Evolutionary conservation across 37 sponge, comb jelly and placozoan species (phyloP).

Genomic region (Mnemiopsis leidyi): DNA sequence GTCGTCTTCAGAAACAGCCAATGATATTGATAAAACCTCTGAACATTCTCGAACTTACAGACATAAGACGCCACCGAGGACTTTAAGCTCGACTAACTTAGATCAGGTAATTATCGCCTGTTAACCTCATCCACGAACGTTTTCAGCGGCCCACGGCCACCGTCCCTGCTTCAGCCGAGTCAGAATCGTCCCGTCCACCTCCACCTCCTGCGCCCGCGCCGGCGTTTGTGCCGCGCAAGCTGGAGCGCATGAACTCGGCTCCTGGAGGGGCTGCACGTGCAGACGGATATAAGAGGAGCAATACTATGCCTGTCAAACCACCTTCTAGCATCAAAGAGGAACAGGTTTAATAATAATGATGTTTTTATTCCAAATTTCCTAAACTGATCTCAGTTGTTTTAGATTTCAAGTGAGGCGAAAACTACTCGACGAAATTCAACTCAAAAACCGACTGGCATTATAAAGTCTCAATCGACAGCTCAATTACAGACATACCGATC

Average conservation of each 20-base stretch:
- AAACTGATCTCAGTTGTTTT: neutral
- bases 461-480: neutral
- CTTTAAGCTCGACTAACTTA: neutral
- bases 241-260: conserved; percentile 38
- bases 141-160: neutral
- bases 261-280: neutral
- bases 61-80: neutral
- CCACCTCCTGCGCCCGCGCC: neutral
- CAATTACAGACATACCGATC: neutral
- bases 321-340: neutral
- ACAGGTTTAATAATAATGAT: neutral
- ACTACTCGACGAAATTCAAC: neutral
- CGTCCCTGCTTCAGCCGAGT: neutral
- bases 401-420: neutral
- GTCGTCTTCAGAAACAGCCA: no score
- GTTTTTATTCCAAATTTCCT: neutral
- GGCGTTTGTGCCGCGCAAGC: neutral
- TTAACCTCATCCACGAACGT: neutral
- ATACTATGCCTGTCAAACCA: conserved; percentile 9
- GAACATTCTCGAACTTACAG: neutral
- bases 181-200: neutral
- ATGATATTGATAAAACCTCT: neutral
- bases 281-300: neutral
- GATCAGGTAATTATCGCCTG: neutral
- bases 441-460: conserved; percentile 2